Percentiles rank a stretch among this genome's conserved stretches.
These are phyloP conservation scores for Bombylius discolor DNA, from an alignment of 2,888 invertebrate species.

Conservation along the genomic window DNA sequence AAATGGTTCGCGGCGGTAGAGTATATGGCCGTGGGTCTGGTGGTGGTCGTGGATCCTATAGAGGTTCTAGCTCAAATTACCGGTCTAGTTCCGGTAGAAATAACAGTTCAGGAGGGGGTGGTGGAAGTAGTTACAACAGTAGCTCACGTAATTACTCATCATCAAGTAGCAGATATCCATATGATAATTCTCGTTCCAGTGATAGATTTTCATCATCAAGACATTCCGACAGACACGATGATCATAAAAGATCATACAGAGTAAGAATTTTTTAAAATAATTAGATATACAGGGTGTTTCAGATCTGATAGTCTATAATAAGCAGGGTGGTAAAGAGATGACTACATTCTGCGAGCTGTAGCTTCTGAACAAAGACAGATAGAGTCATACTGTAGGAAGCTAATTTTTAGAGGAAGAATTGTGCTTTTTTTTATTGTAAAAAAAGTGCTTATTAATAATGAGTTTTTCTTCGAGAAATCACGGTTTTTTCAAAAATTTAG, in stretches of 20 bases:
- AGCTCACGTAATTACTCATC: slow-evolving; percentile 27
- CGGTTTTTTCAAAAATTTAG: too few relatives aligned
- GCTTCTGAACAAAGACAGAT: too few relatives aligned
- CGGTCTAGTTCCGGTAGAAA: slow-evolving; percentile 23
- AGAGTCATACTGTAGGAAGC: too few relatives aligned
- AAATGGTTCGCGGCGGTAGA: slow-evolving; percentile 26
- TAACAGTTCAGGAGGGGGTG: not conserved
- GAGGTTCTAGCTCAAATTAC: slow-evolving; percentile 23
- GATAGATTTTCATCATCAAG: slow-evolving; percentile 24
- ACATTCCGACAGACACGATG: slow-evolving; percentile 22
- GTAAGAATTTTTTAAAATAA: slow-evolving; percentile 18
- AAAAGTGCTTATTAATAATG: too few relatives aligned
- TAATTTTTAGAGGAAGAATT: too few relatives aligned
- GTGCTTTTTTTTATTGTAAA: too few relatives aligned
- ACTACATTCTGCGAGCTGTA: too few relatives aligned
- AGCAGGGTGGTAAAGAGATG: too few relatives aligned
- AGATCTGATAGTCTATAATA: too few relatives aligned
- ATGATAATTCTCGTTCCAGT: slow-evolving; percentile 20
- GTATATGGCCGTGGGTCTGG: slow-evolving; percentile 19
- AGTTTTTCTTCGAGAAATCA: too few relatives aligned
- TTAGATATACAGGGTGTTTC: not conserved
- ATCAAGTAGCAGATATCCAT: slow-evolving; percentile 8
- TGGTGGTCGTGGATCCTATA: slow-evolving; percentile 22
- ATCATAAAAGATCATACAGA: slow-evolving; percentile 30
- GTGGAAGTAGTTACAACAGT: slow-evolving; percentile 15